Percentiles rank a stretch among this genome's conserved stretches.
Evolutionary conservation across 35 echinoderm and acorn worm genomes (phyloP).

Genomic region (Apostichopus parvimensis): DNA sequence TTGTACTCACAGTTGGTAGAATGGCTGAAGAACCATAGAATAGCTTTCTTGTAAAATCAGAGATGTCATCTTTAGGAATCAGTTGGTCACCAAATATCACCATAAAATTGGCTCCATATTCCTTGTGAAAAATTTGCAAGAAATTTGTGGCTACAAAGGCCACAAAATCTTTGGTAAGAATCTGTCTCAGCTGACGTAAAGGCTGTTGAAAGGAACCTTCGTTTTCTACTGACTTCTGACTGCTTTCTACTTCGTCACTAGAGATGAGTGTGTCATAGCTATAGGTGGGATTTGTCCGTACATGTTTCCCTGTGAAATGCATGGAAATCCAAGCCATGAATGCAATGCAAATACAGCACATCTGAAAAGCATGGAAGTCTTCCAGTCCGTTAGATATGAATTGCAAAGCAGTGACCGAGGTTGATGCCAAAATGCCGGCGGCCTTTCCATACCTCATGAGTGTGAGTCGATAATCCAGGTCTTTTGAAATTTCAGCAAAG

Average conservation of each 20-base stretch:
- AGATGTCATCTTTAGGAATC: conserved; percentile 65
- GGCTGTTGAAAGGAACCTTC: background rate
- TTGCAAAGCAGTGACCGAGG: conserved; percentile 58
- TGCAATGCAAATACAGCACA: conserved; percentile 73
- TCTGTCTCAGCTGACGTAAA: conserved; percentile 63
- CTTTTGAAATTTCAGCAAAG: conserved; percentile 85
- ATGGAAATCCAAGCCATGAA: conserved; percentile 77
- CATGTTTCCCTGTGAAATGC: conserved; percentile 78
- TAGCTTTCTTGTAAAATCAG: conserved; percentile 52
- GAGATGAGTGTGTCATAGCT: conserved; percentile 1
- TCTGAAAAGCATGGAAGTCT: conserved; percentile 81
- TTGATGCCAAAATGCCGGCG: conserved; percentile 68
- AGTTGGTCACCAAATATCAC: conserved; percentile 84
- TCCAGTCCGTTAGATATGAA: conserved; percentile 78
- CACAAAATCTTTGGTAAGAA: conserved; percentile 78
- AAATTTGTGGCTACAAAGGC: conserved; percentile 89
- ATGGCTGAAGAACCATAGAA: conserved; percentile 85
- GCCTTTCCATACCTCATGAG: conserved; percentile 75
- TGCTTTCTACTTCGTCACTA: background rate
- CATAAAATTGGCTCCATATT: conserved; percentile 76
- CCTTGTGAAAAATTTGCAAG: conserved; percentile 75
- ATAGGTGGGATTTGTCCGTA: conserved; percentile 49
- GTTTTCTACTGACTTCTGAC: background rate
- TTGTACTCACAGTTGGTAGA: conserved; percentile 76
- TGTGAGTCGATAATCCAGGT: conserved; percentile 69